phyloP scores from a whole-genome alignment of 1,140 invertebrate species.

The Lordiphosa stackelbergi region DNA sequence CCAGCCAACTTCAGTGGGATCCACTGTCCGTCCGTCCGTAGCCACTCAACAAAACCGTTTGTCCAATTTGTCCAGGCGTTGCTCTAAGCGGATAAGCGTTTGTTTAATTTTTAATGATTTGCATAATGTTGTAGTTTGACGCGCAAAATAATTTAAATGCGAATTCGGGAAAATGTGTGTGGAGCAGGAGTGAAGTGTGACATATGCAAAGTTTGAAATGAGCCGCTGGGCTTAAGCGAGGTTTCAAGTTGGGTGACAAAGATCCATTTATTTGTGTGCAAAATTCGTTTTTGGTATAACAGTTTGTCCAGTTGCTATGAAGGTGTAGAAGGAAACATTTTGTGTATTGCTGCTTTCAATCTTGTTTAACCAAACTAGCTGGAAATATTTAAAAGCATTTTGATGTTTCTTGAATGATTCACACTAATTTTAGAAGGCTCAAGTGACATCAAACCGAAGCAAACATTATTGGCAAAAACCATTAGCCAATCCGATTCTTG shows the following conservation, averaged over 20 bases:
- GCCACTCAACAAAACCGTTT: neutral
- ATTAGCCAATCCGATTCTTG: too few relatives aligned
- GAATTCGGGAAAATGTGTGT: slow-evolving; percentile 8
- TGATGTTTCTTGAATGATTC: too few relatives aligned
- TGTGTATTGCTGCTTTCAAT: neutral
- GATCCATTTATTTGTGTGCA: slow-evolving; percentile 33
- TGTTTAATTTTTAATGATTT: slow-evolving; percentile 75
- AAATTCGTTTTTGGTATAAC: too few relatives aligned
- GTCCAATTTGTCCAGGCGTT: slow-evolving; percentile 34
- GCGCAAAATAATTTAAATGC: slow-evolving; percentile 66
- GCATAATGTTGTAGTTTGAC: slow-evolving; percentile 67
- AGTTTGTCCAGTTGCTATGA: too few relatives aligned
- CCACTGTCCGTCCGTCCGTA: neutral
- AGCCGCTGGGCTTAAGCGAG: slow-evolving; percentile 10
- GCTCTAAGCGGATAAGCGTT: slow-evolving; percentile 72
- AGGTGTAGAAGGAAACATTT: neutral
- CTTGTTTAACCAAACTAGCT: too few relatives aligned
- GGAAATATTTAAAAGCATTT: too few relatives aligned
- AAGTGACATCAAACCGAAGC: too few relatives aligned
- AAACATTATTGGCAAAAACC: too few relatives aligned
- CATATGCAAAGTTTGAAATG: slow-evolving; percentile 38
- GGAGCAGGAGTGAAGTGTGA: slow-evolving; percentile 7
- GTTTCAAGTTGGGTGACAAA: slow-evolving; percentile 11
- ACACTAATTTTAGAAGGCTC: too few relatives aligned
- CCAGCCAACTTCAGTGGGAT: neutral